Evolutionary conservation across 2,113 vertebrate genomes (phyloP), one percentile per base, ranked within the genome.

Genomic region (Philantomba maxwellii): DNA sequence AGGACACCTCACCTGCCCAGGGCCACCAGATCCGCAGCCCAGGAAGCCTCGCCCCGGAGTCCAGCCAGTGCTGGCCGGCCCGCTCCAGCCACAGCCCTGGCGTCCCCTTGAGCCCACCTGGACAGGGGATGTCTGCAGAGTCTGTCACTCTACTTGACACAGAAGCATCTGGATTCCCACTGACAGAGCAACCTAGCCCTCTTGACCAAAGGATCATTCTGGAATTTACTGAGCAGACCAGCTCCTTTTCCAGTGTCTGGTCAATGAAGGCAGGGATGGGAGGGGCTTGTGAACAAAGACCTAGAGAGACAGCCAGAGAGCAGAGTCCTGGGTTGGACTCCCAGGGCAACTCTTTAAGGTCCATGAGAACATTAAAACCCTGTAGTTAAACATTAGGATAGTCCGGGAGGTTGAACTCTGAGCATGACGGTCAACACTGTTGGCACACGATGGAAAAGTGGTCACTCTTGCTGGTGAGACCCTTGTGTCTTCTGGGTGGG

Each of bases 371-470:
- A 19, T 49, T 26, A 2, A 36, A 33, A 47, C n/a, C 15, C 45
- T 36, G 28, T 12, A 30, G 4, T 2, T 30, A 49, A 55, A 55
- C 0, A 19, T 4, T 1, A 7, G 36, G 26, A 53, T 1, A 26
- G 36, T 33, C 53, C 33, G 10, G 19, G 17, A 43, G 9, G 13
- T 1, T 3, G 6, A 14, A 21, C 11, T 53, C 58, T 33, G 49
- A 11, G 11, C 8, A 0, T 11, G 16, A 43, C 0, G 2, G 62
- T 45, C 70, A 55, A 3, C 4, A 5, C 30, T 14, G 57, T 7
- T 4, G 16, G 25, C 5, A 5, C 75, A 43, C 30, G 4, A 5
- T 3, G 49, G 78, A 10, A 25, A 23, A 15, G 26, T 5, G 47
- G 9, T 7, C 36, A 3, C 19, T 64, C 39, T 16, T 6, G 21